Evolutionary conservation across 1,140 invertebrate genomes (phyloP).

Genomic region (Cydia splendana): DNA sequence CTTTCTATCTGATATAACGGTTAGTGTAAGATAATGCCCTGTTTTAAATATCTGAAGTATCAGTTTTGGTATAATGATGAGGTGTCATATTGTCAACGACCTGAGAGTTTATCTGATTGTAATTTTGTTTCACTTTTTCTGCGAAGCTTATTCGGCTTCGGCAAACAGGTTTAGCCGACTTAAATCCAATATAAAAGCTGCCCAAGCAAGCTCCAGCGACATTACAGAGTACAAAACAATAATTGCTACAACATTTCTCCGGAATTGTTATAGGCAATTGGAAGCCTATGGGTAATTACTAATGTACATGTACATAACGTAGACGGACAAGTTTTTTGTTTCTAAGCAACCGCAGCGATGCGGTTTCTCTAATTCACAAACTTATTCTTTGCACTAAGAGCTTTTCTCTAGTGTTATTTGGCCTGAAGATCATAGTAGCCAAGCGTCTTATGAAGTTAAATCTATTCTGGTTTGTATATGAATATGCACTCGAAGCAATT

Average conservation of each 20-base stretch:
- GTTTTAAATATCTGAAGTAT: too few relatives aligned
- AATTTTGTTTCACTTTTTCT: conserved; percentile 12
- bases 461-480: background rate
- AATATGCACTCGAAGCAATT: background rate
- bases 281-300: conserved; percentile 21
- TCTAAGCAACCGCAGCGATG: conserved; percentile 31
- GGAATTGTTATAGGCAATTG: conserved; percentile 10
- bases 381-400: background rate
- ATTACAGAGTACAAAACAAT: conserved; percentile 4
- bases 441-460: background rate
- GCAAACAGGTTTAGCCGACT: background rate
- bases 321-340: conserved; percentile 3
- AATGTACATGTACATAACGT: conserved; percentile 27
- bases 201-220: background rate
- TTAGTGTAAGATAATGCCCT: too few relatives aligned
- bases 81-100: background rate
- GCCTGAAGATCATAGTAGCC: background rate
- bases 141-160: background rate
- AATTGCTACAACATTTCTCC: conserved; percentile 8
- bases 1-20: too few relatives aligned
- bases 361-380: conserved; percentile 3
- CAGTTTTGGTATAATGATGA: background rate
- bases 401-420: background rate
- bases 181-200: conserved; percentile 14
- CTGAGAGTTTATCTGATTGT: background rate